Base-by-base conservation (phyloP, 2,888 invertebrate species). In the Neoitamus cyanurus region DNA sequence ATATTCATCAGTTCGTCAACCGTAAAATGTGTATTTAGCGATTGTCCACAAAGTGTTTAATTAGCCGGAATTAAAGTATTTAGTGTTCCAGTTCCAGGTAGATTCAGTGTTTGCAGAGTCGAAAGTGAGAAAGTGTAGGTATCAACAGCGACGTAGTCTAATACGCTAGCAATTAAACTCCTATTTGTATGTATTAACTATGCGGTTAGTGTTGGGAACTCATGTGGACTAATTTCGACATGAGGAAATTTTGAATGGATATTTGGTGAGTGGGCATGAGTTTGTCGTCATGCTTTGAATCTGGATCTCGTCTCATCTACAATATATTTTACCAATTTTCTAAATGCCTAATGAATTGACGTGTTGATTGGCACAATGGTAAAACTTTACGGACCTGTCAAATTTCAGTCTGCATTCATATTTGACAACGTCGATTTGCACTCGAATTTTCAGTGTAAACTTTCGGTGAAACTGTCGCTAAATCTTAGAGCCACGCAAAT, bases 11-110 rank as follows among this genome's bases (percentile, higher is more conserved):
- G 69, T 69, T 69, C 28, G 25, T 69, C 11, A n/a, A n/a, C n/a
- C n/a, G n/a, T n/a, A n/a, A n/a, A n/a, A n/a, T n/a, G n/a, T n/a
- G n/a, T n/a, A n/a, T n/a, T n/a, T n/a, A n/a, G n/a, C n/a, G 30
- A 69, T 69, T 69, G 25, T 69, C 69, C 25, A 1, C 69, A 69
- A 69, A 69, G 69, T 69, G 69, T 69, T 69, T 69, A 69, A 69
- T 30, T 30, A 69, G 69, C 28, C 30, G 69, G 25, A 69, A 69
- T 69, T 69, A 69, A 30, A 25, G 48, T 48, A 48, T 31, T 31
- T 48, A 69, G 69, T 69, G 69, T 15, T 69, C 69, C 69, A 69
- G 69, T 15, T 69, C 69, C 69, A 69, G 69, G 69, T 69, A 69
- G 25, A 69, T 69, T 69, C 28, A 30, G 28, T 69, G 25, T 69